Percentiles rank a stretch among this genome's conserved stretches.
Evolutionary conservation across 2,888 invertebrate genomes (phyloP).

Genomic region (Rhagium mordax): DNA sequence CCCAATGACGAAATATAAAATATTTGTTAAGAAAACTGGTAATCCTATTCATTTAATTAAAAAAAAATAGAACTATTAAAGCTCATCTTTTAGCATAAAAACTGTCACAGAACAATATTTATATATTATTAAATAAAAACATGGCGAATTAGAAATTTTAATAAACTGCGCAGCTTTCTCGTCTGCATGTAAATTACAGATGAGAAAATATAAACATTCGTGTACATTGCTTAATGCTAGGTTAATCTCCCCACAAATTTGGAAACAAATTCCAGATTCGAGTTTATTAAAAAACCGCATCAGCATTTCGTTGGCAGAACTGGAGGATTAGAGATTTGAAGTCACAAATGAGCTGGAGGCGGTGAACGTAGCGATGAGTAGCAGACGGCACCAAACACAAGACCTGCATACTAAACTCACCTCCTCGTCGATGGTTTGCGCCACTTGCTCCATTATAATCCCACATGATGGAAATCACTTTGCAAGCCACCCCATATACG

Average conservation of each 20-base stretch:
- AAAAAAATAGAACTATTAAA: too few species aligned
- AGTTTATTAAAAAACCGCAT: conserved; percentile 42
- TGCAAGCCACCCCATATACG: conserved; percentile 45
- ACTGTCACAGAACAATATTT: too few species aligned
- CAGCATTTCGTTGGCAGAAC: conserved; percentile 35
- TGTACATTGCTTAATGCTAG: conserved; percentile 30
- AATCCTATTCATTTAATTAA: too few species aligned
- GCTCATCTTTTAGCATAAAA: too few species aligned
- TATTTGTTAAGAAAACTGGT: too few species aligned
- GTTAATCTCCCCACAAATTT: conserved; percentile 19
- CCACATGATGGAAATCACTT: conserved; percentile 54
- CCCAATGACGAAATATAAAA: too few species aligned
- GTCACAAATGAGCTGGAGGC: conserved; percentile 56
- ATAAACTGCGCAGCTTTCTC: too few species aligned
- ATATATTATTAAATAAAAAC: too few species aligned
- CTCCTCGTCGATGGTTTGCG: conserved; percentile 49
- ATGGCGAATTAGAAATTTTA: too few species aligned
- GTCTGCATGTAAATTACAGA: neutral
- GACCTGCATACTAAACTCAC: conserved; percentile 63
- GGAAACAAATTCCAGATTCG: conserved; percentile 15
- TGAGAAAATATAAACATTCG: conserved; percentile 24
- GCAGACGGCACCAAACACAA: conserved; percentile 64
- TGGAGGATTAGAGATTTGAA: conserved; percentile 50
- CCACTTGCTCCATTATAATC: conserved; percentile 58
- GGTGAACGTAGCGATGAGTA: conserved; percentile 62